Evolutionary conservation across 2,113 vertebrate species (phyloP).

Genomic region (Stomatorhinus ivindoensis): DNA sequence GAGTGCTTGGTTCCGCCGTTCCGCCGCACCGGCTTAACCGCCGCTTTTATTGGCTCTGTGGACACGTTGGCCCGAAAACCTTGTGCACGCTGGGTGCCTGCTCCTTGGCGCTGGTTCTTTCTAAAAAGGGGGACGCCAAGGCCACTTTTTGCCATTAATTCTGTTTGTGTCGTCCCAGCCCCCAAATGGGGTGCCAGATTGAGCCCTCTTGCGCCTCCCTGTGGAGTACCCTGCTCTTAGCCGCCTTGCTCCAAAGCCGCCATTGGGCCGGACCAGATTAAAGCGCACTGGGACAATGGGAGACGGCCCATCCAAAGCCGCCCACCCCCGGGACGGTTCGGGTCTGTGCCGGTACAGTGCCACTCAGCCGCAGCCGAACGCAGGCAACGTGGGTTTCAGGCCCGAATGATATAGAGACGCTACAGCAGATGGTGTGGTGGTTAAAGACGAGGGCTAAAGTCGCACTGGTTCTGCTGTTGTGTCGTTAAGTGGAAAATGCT

Average conservation of each 20-base stretch:
- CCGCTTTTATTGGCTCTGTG: slow-evolving; percentile 52
- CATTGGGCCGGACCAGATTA: slow-evolving; percentile 40
- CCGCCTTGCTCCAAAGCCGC: slow-evolving; percentile 34
- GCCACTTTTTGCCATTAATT: slow-evolving; percentile 41
- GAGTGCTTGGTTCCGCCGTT: slow-evolving; percentile 50
- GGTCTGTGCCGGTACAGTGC: background rate
- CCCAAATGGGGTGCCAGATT: slow-evolving; percentile 33
- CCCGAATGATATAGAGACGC: background rate
- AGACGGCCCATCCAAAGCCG: slow-evolving; percentile 22
- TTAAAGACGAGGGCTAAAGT: background rate
- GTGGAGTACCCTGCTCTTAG: slow-evolving; percentile 44
- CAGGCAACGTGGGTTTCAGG: background rate
- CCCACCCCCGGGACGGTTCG: slow-evolving; percentile 15
- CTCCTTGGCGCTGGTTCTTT: slow-evolving; percentile 30
- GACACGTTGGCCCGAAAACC: slow-evolving; percentile 57
- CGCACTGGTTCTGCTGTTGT: background rate
- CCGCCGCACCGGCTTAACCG: slow-evolving; percentile 56
- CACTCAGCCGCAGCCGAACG: background rate
- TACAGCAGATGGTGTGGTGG: background rate
- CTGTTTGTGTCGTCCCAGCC: slow-evolving; percentile 29
- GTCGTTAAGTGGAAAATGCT: background rate
- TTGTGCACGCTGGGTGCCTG: slow-evolving; percentile 29
- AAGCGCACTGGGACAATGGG: slow-evolving; percentile 38
- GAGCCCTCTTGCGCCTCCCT: slow-evolving; percentile 29
- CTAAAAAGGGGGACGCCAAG: slow-evolving; percentile 35